Evolutionary conservation across 2,888 invertebrate genomes (phyloP).

Genomic region (Platycnemis pennipes): DNA sequence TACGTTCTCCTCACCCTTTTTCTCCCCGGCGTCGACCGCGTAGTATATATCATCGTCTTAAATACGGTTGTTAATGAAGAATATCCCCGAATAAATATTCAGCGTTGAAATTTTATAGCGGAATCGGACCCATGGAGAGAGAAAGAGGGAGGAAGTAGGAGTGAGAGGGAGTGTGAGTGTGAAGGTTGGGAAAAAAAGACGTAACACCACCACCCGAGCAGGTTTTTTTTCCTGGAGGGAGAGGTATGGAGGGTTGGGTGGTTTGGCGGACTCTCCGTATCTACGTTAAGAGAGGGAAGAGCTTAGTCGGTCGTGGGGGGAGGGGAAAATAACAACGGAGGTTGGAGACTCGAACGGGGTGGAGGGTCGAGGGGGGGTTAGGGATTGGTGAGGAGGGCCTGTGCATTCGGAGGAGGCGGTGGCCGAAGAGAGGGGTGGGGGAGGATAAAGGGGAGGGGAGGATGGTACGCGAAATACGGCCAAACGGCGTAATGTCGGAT

Average conservation of each 20-base stretch:
- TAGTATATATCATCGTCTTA: constrained; percentile 68
- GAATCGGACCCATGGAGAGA: constrained; percentile 51
- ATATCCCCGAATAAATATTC: constrained; percentile 67
- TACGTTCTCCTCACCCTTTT: background rate
- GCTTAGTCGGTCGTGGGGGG: constrained; percentile 46
- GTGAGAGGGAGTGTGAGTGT: background rate
- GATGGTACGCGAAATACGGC: constrained; percentile 79
- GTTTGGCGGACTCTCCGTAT: background rate
- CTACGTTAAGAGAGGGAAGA: constrained; percentile 48
- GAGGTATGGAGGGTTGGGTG: background rate
- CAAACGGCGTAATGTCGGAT: constrained; percentile 77
- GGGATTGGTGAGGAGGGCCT: background rate
- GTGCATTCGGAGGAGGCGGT: constrained; percentile 72
- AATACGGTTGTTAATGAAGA: constrained; percentile 68
- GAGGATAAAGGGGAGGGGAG: constrained; percentile 75
- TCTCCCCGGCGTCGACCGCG: constrained; percentile 30
- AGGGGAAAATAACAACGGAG: constrained; percentile 15
- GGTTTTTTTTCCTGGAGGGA: background rate
- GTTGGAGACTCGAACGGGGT: constrained; percentile 38
- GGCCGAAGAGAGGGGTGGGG: constrained; percentile 72
- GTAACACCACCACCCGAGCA: background rate
- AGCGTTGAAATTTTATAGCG: constrained; percentile 66
- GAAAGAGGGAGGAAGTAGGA: background rate
- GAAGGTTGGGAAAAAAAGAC: background rate
- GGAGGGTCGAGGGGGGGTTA: constrained; percentile 7